These are phyloP conservation scores for Chymomyza costata DNA, from an alignment of 1,140 invertebrate species.

Conservation along the genomic window DNA sequence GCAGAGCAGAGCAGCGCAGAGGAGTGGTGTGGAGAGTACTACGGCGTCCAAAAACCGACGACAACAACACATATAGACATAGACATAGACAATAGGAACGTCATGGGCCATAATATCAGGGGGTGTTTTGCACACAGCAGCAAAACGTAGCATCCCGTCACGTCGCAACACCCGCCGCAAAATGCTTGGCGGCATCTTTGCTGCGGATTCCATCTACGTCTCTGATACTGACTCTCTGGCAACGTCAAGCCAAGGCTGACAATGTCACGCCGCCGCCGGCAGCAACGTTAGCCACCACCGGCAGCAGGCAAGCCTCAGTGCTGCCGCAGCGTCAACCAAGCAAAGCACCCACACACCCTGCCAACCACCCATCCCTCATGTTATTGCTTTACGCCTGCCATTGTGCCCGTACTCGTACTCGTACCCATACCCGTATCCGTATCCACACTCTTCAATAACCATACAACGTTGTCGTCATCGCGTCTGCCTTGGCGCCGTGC, in stretches of 20 bases:
- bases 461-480: conserved; percentile 22
- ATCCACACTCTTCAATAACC: not conserved
- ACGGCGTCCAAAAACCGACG: conserved; percentile 3
- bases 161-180: conserved; percentile 13
- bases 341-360: conserved; percentile 30
- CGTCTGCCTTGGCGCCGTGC: conserved; percentile 46
- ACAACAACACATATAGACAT: conserved; percentile 1
- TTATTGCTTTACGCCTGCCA: conserved; percentile 60
- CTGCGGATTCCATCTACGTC: too few species aligned
- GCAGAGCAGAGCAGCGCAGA: too few species aligned
- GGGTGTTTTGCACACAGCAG: conserved; percentile 46
- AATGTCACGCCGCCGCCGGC: conserved; percentile 48
- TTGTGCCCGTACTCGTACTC: conserved; percentile 36
- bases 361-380: conserved; percentile 61
- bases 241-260: conserved; percentile 31
- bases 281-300: too few species aligned
- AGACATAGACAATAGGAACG: too few species aligned
- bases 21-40: too few species aligned
- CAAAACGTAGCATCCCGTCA: too few species aligned
- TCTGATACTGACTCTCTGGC: too few species aligned
- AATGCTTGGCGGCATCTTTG: too few species aligned
- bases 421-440: not conserved
- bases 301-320: conserved; percentile 4
- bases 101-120: conserved; percentile 12
- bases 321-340: conserved; percentile 8